Evolutionary conservation across 2,888 invertebrate genomes (phyloP).

Genomic region (Fragum sueziense): DNA sequence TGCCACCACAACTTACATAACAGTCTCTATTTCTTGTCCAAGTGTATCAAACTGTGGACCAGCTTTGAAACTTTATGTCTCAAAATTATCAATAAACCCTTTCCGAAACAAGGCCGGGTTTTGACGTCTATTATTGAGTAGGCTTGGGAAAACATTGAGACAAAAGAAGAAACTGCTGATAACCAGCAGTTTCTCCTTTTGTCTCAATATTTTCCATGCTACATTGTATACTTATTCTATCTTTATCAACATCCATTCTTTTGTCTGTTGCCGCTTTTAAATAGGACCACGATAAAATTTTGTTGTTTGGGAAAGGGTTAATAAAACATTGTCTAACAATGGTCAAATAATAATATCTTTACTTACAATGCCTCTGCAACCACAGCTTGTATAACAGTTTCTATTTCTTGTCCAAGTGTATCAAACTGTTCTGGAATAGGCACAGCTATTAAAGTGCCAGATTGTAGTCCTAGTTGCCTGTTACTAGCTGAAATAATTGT

Average conservation of each 20-base stretch:
- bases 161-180: no score
- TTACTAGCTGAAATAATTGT: constrained; percentile 65
- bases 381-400: constrained; percentile 87
- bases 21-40: constrained; percentile 86
- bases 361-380: constrained; percentile 53
- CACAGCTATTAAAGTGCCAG: constrained; percentile 91
- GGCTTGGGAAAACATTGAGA: no score
- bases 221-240: no score
- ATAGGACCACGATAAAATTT: no score
- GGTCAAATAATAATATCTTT: no score
- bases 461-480: constrained; percentile 76
- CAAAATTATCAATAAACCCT: constrained; percentile 83
- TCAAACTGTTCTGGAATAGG: constrained; percentile 90
- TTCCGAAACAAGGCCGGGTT: no score
- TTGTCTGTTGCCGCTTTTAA: no score
- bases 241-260: no score
- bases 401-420: constrained; percentile 84
- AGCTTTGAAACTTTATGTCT: constrained; percentile 86
- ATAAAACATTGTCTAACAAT: constrained; percentile 88
- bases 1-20: constrained; percentile 85
- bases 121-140: no score
- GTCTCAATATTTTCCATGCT: no score
- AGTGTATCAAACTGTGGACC: constrained; percentile 85
- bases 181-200: no score
- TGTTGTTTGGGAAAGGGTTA: constrained; percentile 98